Conservation (phyloP, 2,888 invertebrate genomes). For the Drosophila emarginata region DNA sequence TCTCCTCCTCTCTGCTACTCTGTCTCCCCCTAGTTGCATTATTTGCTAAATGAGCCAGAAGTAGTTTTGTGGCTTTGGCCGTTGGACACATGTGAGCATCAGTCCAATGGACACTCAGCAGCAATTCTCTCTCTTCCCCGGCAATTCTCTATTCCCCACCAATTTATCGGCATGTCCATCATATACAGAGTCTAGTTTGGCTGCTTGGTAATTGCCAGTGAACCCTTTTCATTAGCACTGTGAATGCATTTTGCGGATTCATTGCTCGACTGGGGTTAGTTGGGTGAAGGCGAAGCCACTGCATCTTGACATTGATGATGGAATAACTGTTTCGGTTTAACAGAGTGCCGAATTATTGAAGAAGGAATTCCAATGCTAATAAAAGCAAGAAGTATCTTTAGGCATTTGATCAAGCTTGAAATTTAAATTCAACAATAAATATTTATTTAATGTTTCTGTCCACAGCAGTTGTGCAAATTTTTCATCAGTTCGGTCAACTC, state of each 20-base stretch:
- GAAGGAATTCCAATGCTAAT: not conserved
- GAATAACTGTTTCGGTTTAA: constrained; percentile 36
- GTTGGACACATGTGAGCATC: constrained; percentile 3
- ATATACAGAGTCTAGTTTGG: constrained; percentile 18
- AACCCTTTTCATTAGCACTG: constrained; percentile 56
- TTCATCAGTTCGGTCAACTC: not conserved
- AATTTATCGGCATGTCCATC: constrained; percentile 4
- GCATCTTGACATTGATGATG: constrained; percentile 49
- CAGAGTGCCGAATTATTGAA: not conserved
- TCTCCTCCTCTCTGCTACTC: not conserved
- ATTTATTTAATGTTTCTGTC: no score
- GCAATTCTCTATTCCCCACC: not conserved
- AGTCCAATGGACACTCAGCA: not conserved
- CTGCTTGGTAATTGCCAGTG: constrained; percentile 1
- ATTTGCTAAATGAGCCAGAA: constrained; percentile 58
- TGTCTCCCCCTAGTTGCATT: constrained; percentile 20
- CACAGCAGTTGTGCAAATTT: not conserved
- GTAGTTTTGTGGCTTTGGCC: constrained; percentile 40
- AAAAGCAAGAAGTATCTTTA: not conserved
- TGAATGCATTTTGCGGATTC: constrained; percentile 27
- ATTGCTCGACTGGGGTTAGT: constrained; percentile 17
- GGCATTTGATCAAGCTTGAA: not conserved
- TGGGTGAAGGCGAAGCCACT: constrained; percentile 25
- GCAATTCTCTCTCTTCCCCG: not conserved
- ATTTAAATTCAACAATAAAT: not conserved